phyloP scores from a whole-genome alignment of 2,888 invertebrate genomes.

The Lithophane ornitopus region DNA sequence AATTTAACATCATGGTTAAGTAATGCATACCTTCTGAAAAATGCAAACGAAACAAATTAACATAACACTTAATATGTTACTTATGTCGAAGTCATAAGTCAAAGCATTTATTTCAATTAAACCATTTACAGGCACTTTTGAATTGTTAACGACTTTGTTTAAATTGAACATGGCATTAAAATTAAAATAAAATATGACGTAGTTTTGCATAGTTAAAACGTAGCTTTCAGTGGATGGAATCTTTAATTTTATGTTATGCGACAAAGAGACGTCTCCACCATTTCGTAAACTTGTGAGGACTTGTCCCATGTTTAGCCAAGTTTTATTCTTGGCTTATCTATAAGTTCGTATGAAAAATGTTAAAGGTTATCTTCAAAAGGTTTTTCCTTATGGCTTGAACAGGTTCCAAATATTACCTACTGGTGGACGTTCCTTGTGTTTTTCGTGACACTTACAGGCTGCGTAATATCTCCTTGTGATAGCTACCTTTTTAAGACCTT shows the following conservation, averaged over 20 bases:
- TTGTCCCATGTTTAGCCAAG: conserved; percentile 51
- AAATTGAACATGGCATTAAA: too few relatives aligned
- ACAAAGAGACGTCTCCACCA: conserved; percentile 47
- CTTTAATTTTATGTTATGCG: conserved; percentile 51
- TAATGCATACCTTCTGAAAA: too few relatives aligned
- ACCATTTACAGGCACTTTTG: background rate
- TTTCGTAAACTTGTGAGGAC: conserved; percentile 57
- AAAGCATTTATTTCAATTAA: background rate
- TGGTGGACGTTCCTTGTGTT: conserved; percentile 13
- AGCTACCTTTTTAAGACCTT: background rate
- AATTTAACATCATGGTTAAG: too few relatives aligned
- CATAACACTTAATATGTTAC: background rate
- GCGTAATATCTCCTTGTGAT: background rate
- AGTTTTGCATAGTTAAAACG: background rate
- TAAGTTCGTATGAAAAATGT: conserved; percentile 47
- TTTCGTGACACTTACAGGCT: background rate
- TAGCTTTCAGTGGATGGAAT: conserved; percentile 2
- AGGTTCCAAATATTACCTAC: conserved; percentile 19
- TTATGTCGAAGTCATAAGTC: background rate
- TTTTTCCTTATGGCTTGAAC: conserved; percentile 32
- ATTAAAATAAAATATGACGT: background rate
- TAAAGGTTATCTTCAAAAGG: conserved; percentile 48
- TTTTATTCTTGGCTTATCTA: conserved; percentile 64
- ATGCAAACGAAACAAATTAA: too few relatives aligned
- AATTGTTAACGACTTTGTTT: background rate